Base-by-base conservation (phyloP, 2,797 vertebrate genomes). In the Coilia nasus region DNA sequence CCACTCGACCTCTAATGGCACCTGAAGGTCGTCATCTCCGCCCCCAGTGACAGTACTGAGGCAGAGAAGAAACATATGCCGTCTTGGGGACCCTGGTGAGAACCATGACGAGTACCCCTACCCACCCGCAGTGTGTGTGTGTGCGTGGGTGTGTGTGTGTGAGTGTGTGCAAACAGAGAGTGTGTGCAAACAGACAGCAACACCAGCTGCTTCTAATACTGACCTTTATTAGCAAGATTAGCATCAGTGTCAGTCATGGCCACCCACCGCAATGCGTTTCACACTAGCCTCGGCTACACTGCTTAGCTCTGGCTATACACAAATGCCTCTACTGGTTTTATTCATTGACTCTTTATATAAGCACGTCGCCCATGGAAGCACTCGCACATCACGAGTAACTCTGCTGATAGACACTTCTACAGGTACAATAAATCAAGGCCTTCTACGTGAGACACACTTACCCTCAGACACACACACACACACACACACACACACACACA, bases 181-280 rank as follows among this genome's bases (percentile, higher is more conserved):
- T 28, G 62, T 25, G 67, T 67, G 62, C 5, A 17, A 6, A 35
- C 67, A 35, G 28, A 35, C 2, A 35, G 10, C 15, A 9, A 90
- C 89, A 94, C 94, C 94, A 94, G 93, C 94, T 93, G 94, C 90
- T 93, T 85, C 87, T 87, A 84, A 85, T 87, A 90, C 88, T 94
- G 93, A 95, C 94, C 92, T 95, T 95, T 93, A 93, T 96, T 95
- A 95, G 75, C 87, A 87, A 89, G 94, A 96, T 95, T 94, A 95
- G 89, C 88, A 94, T 89, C 91, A 83, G 86, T 83, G 93, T 91
- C 94, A 95, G 83, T 95, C 94, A 94, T 14, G 87, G 87, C 80
- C 31, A 41, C 67, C 31, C 0, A 21, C 57, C 19, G 60, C 23
- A 64, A n/a, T n/a, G 19, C 19, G 21, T 4, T 60, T n/a, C 6